Base-by-base conservation (phyloP, 1,140 invertebrate species). In the Ditylenchus dipsaci region DNA sequence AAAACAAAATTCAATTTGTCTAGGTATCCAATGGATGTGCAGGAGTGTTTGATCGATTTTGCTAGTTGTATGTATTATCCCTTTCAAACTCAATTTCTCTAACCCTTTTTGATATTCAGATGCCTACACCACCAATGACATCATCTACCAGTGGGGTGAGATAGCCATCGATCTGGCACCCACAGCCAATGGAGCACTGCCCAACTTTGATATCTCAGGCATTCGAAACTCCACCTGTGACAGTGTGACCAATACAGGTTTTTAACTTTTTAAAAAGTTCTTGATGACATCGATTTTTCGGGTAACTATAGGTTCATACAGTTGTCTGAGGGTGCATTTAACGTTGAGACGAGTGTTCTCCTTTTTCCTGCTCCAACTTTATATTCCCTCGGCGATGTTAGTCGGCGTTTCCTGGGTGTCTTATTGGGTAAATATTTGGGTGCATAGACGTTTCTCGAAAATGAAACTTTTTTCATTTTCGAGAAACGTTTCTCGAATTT, bases 271-370 rank as follows among this genome's bases (percentile, higher is more conserved):
- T 38, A 11, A 11, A 5, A 57, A 5, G 53, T 11, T 3, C 53
- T 30, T 11, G 45, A 47, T 47, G 45, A 47, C 11, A 3, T 38
- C 33, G 3, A 38, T 5, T 38, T 38, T 38, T 38, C n/a, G 33
- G 33, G 3, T 38, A 11, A 27, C 47, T 56, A 30, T 9, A 74
- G 75, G 75, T 21, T 56, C 45, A 45, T 78, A 78, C 49, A 74
- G 69, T 9, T 95, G 93, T 85, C 85, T 95, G 76, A 92, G 93
- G 85, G 92, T 95, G 78, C 91, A 93, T 85, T 86, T 95, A 77
- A 88, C 93, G 76, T 93, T 95, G 88, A 93, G 93, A 85, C 87
- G 93, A 81, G 92, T 95, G 86, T 95, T 95, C 89, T 91, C 90
- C 86, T 95, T 95, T 88, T 95, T 95, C 45, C 87, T 87, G 94